These are phyloP conservation scores for Pediacus dermestoides DNA, from an alignment of 2,888 invertebrate species.

Conservation along the genomic window DNA sequence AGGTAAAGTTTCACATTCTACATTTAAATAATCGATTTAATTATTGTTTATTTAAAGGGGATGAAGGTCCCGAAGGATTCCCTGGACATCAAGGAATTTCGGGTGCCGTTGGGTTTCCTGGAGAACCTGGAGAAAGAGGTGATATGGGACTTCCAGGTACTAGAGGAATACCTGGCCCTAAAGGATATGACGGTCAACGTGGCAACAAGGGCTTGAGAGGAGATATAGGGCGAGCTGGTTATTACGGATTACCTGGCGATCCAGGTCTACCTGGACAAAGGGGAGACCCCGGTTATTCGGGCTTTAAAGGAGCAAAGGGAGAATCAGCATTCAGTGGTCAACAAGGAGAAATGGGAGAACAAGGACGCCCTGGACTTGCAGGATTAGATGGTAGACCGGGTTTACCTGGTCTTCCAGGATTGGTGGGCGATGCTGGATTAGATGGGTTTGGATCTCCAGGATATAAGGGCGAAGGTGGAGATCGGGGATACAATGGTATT, in stretches of 20 bases:
- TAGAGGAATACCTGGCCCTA: slow-evolving; percentile 42
- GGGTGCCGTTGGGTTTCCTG: slow-evolving; percentile 53
- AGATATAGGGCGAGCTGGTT: slow-evolving; percentile 49
- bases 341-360: slow-evolving; percentile 59
- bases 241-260: slow-evolving; percentile 38
- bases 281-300: slow-evolving; percentile 48
- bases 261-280: slow-evolving; percentile 42
- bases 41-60: slow-evolving; percentile 25
- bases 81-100: slow-evolving; percentile 41
- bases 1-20: slow-evolving; percentile 24
- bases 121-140: slow-evolving; percentile 52
- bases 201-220: slow-evolving; percentile 46
- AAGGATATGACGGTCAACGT: slow-evolving; percentile 47
- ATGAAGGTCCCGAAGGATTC: slow-evolving; percentile 47
- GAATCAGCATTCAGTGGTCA: slow-evolving; percentile 60
- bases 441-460: slow-evolving; percentile 41
- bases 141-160: slow-evolving; percentile 46
- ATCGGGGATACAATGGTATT: slow-evolving; percentile 51
- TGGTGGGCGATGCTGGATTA: slow-evolving; percentile 30
- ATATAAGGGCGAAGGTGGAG: slow-evolving; percentile 51
- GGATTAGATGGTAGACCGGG: slow-evolving; percentile 40
- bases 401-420: slow-evolving; percentile 31
- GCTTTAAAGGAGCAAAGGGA: slow-evolving; percentile 51
- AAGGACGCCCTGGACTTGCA: slow-evolving; percentile 32
- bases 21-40: slow-evolving; percentile 5